Conservation (phyloP, 2,113 vertebrate species). For the Chamaea fasciata region DNA sequence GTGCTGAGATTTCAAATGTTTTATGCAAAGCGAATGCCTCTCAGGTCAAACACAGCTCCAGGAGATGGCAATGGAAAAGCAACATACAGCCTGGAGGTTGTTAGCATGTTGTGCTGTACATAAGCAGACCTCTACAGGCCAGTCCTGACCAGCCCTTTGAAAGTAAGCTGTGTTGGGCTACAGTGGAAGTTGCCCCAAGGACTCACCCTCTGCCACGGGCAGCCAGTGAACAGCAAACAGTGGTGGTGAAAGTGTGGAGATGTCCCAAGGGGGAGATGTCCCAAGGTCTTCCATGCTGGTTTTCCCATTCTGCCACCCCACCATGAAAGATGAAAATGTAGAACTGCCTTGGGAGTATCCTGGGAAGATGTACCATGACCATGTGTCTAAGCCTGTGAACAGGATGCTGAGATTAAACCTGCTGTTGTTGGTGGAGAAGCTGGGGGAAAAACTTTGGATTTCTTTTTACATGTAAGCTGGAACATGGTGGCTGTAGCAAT, state of each 20-base stretch:
- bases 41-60: background rate
- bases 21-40: background rate
- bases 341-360: background rate
- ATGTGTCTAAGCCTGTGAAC: background rate
- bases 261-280: background rate
- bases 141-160: background rate
- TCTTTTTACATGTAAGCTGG: background rate
- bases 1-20: background rate
- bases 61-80: background rate
- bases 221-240: background rate
- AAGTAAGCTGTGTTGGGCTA: background rate
- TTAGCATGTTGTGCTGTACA: rapidly evolving
- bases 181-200: background rate
- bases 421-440: background rate
- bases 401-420: background rate
- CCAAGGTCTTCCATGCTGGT: background rate
- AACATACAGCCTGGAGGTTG: background rate
- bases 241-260: background rate
- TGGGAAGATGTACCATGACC: background rate
- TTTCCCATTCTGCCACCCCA: background rate
- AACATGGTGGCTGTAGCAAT: background rate
- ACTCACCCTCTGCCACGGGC: background rate
- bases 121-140: background rate
- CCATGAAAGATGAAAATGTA: background rate
- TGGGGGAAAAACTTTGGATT: background rate